Percentiles rank a stretch among this genome's conserved stretches.
Evolutionary conservation across 1,140 invertebrate genomes (phyloP).

Genomic region (Drosophila nigrodunni): DNA sequence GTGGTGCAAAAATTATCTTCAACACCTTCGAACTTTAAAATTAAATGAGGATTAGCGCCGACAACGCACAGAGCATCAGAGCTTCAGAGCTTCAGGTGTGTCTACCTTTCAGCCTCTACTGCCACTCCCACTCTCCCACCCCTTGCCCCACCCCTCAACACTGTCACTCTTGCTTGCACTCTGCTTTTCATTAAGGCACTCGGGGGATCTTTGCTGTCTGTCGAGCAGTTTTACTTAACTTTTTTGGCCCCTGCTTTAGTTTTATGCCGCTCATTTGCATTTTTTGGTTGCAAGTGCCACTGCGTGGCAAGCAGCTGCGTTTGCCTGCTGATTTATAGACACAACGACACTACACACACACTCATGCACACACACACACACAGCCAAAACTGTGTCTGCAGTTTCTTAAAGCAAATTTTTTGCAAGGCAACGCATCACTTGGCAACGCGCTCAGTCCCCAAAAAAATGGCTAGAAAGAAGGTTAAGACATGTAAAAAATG

Average conservation of each 20-base stretch:
- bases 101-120: slow-evolving; percentile 3
- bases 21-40: slow-evolving; percentile 85
- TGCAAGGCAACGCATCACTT: slow-evolving; percentile 23
- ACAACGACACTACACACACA: slow-evolving; percentile 20
- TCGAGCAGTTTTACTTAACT: slow-evolving; percentile 9
- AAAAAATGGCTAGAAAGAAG: slow-evolving; percentile 48
- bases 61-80: slow-evolving; percentile 58
- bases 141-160: neutral
- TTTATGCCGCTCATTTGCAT: slow-evolving; percentile 76
- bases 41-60: slow-evolving; percentile 84
- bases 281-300: slow-evolving; percentile 56
- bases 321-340: slow-evolving; percentile 65
- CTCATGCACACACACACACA: slow-evolving; percentile 2
- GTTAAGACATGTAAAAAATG: slow-evolving; percentile 5
- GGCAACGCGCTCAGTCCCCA: slow-evolving; percentile 31
- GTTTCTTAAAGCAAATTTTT: slow-evolving; percentile 43
- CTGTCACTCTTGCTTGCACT: slow-evolving; percentile 11
- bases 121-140: neutral
- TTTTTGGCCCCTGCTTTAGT: slow-evolving; percentile 31
- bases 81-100: slow-evolving; percentile 26
- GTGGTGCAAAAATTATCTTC: slow-evolving; percentile 84
- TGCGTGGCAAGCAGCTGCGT: slow-evolving; percentile 31
- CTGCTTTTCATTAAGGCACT: slow-evolving; percentile 79
- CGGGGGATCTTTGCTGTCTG: slow-evolving; percentile 75
- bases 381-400: slow-evolving; percentile 1